Conservation (phyloP, 2,888 invertebrate species). For the Ophioninae sp. region DNA sequence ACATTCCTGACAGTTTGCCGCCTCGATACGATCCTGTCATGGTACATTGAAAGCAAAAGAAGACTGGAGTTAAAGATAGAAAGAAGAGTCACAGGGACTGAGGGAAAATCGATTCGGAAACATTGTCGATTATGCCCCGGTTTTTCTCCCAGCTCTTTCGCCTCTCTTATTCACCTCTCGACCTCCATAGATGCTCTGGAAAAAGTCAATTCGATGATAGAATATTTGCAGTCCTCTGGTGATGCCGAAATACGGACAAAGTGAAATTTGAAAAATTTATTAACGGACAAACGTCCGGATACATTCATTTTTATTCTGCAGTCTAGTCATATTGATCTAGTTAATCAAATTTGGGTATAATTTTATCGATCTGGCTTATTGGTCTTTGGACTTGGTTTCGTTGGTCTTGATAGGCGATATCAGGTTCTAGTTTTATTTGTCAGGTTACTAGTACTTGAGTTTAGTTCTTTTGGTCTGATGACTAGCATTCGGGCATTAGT, state of each 20-base stretch:
- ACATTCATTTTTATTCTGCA: too few species aligned
- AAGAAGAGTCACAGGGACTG: conserved; percentile 3
- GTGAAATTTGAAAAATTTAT: background rate
- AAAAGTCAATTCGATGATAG: background rate
- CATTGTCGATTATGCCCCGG: conserved; percentile 43
- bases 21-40: conserved; percentile 45
- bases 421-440: too few species aligned
- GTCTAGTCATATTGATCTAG: too few species aligned
- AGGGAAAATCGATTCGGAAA: conserved; percentile 32
- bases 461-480: conserved; percentile 1
- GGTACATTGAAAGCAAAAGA: conserved; percentile 26
- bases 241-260: conserved; percentile 4
- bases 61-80: conserved; percentile 13
- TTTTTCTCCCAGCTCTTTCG: conserved; percentile 28
- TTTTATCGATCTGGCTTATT: too few species aligned
- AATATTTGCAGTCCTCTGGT: background rate
- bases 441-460: background rate
- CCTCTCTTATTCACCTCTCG: conserved; percentile 28
- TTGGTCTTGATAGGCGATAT: too few species aligned
- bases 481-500: too few species aligned
- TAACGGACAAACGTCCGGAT: too few species aligned
- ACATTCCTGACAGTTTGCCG: conserved; percentile 49
- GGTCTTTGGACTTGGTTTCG: too few species aligned
- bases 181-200: background rate
- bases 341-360: too few species aligned